Evolutionary conservation across 1,140 invertebrate genomes (phyloP).

Genomic region (Hypothenemus hampei): DNA sequence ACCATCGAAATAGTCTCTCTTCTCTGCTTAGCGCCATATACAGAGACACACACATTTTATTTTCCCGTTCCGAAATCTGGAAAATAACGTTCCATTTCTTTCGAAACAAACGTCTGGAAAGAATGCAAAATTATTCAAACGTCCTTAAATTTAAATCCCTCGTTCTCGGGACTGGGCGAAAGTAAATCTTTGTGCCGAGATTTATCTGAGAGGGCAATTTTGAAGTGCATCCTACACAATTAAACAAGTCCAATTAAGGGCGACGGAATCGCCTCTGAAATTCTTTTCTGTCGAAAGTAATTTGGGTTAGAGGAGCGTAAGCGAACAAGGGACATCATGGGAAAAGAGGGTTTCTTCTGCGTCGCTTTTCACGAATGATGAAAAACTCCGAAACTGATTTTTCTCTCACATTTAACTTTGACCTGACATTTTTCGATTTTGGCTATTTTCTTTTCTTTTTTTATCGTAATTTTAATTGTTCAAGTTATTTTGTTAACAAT

Average conservation of each 20-base stretch:
- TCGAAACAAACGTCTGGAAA: neutral
- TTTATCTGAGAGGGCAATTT: conserved; percentile 18
- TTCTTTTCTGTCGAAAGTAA: conserved; percentile 26
- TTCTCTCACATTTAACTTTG: too few species aligned
- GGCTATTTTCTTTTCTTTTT: too few species aligned
- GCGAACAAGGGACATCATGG: conserved; percentile 7
- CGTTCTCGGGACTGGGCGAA: neutral
- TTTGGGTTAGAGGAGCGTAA: conserved; percentile 10
- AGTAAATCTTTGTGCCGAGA: conserved; percentile 7
- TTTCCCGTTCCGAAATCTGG: too few species aligned
- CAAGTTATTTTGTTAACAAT: too few species aligned
- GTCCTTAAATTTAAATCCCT: conserved; percentile 4
- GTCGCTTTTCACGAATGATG: neutral
- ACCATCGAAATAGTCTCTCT: too few species aligned
- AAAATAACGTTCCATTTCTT: too few species aligned
- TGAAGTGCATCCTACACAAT: conserved; percentile 21
- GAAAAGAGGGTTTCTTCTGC: too few species aligned
- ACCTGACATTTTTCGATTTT: too few species aligned
- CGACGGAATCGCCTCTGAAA: conserved; percentile 22
- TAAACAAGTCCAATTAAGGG: conserved; percentile 27
- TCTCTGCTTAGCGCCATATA: too few species aligned
- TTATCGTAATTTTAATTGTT: too few species aligned
- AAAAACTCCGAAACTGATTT: too few species aligned
- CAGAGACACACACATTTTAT: too few species aligned
- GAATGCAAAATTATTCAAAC: conserved; percentile 10